Percentiles rank a stretch among this genome's conserved stretches.
Conservation (phyloP, 2,797 vertebrate species). For the Onychomys torridus region DNA sequence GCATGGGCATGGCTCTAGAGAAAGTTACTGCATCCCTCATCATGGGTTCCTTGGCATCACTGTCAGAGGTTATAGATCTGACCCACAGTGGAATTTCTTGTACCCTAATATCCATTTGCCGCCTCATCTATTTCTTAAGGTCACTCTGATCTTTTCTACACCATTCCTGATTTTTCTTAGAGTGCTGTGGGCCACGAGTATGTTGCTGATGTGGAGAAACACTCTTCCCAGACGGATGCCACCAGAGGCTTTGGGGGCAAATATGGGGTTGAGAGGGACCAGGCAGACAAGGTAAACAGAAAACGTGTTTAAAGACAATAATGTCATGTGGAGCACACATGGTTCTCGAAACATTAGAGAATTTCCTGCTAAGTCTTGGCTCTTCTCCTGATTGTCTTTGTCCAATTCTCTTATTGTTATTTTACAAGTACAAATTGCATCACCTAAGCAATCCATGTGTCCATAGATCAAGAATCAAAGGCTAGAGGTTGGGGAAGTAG, state of each 20-base stretch:
- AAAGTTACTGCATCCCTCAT: neutral
- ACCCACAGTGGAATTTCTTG: neutral
- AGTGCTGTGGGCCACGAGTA: constrained; percentile 94
- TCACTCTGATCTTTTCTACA: neutral
- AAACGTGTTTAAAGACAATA: neutral
- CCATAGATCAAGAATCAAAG: constrained; percentile 31
- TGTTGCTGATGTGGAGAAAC: constrained; percentile 91
- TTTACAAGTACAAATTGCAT: neutral
- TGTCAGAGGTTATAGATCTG: neutral
- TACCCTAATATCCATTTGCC: neutral
- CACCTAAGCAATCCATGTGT: neutral
- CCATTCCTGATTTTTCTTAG: constrained; percentile 84
- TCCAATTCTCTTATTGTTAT: neutral
- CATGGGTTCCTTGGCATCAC: neutral
- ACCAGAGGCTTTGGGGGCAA: constrained; percentile 96
- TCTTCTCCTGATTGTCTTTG: neutral
- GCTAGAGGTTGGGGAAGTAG: too few species aligned
- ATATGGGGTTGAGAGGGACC: constrained; percentile 95
- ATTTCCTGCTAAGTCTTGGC: constrained; percentile 4
- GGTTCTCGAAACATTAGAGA: neutral
- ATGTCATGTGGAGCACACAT: neutral
- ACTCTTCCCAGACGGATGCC: constrained; percentile 96
- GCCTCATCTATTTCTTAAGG: neutral
- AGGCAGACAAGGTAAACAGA: constrained; percentile 92
- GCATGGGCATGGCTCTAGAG: neutral